Evolutionary conservation across 2,888 invertebrate species (phyloP).

Genomic region (Lamellibrachia satsuma): DNA sequence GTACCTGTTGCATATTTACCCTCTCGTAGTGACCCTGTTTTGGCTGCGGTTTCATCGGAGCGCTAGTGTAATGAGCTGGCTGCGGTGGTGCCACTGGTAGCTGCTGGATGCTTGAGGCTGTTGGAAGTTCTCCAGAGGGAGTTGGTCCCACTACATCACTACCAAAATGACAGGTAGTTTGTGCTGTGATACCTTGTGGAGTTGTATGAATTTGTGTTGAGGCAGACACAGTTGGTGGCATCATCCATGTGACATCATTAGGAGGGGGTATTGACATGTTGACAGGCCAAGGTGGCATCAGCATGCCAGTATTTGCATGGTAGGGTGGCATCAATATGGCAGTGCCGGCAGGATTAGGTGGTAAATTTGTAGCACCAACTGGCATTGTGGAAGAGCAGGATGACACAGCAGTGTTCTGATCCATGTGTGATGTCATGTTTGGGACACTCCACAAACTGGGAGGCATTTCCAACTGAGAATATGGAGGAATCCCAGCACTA

Average conservation of each 20-base stretch:
- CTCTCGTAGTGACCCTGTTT: constrained; percentile 32
- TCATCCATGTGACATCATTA: neutral
- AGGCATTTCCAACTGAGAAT: neutral
- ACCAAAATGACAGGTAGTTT: neutral
- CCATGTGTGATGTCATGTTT: too few species aligned
- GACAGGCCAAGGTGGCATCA: neutral
- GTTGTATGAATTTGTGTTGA: neutral
- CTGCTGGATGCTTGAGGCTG: constrained; percentile 20
- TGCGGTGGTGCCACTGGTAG: constrained; percentile 29
- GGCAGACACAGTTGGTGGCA: neutral
- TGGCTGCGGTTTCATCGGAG: constrained; percentile 28
- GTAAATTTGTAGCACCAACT: neutral
- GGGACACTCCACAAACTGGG: neutral
- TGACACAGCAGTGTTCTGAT: neutral
- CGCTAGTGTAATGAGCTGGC: constrained; percentile 35
- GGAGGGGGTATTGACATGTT: neutral
- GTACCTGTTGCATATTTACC: constrained; percentile 35
- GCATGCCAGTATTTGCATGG: neutral
- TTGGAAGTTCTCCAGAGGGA: neutral
- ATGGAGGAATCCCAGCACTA: neutral
- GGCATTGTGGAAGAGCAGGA: neutral
- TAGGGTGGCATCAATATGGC: neutral
- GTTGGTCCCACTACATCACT: neutral
- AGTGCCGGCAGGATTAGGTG: neutral
- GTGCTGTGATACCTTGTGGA: neutral